A percentile compares a stretch with the other conserved stretches of the same genome.
Evolutionary conservation across 2,888 invertebrate genomes (phyloP).

Genomic region (Polyommatus icarus): DNA sequence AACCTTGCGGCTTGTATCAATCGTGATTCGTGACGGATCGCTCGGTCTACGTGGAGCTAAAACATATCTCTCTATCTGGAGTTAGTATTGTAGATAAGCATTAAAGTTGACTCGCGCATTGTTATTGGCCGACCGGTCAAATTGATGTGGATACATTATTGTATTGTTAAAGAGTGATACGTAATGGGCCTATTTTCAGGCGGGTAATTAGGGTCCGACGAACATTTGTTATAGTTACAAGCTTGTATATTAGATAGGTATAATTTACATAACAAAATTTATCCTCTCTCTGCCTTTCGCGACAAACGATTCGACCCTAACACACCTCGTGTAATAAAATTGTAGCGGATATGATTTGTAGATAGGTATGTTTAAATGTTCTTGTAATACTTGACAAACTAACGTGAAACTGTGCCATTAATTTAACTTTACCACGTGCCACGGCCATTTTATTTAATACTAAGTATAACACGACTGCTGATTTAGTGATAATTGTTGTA

Average conservation of each 20-base stretch:
- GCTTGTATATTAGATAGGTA: constrained; percentile 40
- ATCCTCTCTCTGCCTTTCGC: constrained; percentile 36
- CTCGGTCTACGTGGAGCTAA: constrained; percentile 50
- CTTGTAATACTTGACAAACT: constrained; percentile 73
- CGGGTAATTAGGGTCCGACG: constrained; percentile 41
- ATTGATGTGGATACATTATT: constrained; percentile 49
- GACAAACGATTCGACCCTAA: constrained; percentile 27
- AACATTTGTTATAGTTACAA: constrained; percentile 44
- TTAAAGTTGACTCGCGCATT: constrained; percentile 50
- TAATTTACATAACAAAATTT: constrained; percentile 40
- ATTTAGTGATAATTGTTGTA: constrained; percentile 72
- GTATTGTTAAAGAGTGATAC: constrained; percentile 51
- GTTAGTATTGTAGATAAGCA: constrained; percentile 51
- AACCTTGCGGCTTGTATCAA: constrained; percentile 28
- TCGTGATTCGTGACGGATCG: constrained; percentile 34
- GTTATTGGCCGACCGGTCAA: constrained; percentile 53
- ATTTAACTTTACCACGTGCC: constrained; percentile 78
- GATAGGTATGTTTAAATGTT: constrained; percentile 51
- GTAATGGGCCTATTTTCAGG: constrained; percentile 52
- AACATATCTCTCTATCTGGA: constrained; percentile 66
- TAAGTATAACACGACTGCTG: constrained; percentile 77
- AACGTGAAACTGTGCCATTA: constrained; percentile 81
- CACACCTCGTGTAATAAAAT: constrained; percentile 36
- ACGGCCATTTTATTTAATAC: constrained; percentile 72
- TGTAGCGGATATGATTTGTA: constrained; percentile 54